Base-by-base conservation (phyloP, 1,140 invertebrate genomes). In the Aricia agestis region DNA sequence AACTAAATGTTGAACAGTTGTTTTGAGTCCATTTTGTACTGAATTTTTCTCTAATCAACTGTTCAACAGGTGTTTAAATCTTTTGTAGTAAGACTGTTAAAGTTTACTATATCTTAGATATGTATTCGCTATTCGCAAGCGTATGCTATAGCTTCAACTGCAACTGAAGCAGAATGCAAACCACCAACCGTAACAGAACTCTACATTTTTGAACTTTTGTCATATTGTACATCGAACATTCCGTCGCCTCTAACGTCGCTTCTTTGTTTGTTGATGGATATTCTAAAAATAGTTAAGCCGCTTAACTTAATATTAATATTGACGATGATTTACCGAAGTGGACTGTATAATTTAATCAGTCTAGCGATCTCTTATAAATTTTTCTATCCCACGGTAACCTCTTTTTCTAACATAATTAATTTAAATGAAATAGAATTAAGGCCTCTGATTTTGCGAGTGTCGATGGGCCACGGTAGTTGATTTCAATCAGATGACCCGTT, bases 121-220 rank as follows among this genome's bases (percentile, higher is more conserved):
- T n/a, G n/a, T n/a, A n/a, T n/a, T n/a, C n/a, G n/a, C n/a, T n/a
- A n/a, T n/a, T n/a, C n/a, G n/a, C n/a, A n/a, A n/a, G n/a, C n/a
- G n/a, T n/a, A n/a, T n/a, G n/a, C n/a, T n/a, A n/a, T n/a, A n/a
- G n/a, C n/a, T n/a, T n/a, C n/a, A n/a, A n/a, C n/a, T n/a, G 36
- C 9, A 36, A 25, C 25, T 36, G 6, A 36, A 7, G 6, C 5
- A 41, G 61, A 74, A 71, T 68, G 66, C 25, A 75, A 70, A 58
- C 11, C 36, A 71, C 7, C 25, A 25, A 67, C 71, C 69, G 11
- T 58, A 78, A 71, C 69, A 66, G 9, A 36, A 63, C 17, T 2
- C 17, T 71, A 71, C 72, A 73, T 76, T 74, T 75, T 31, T 63
- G 1, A 63, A 63, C 18, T 18, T 63, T 19, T 63, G 59, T 73